Evolutionary conservation across 2,797 vertebrate species (phyloP).

Genomic region (Hemitrygon akajei): DNA sequence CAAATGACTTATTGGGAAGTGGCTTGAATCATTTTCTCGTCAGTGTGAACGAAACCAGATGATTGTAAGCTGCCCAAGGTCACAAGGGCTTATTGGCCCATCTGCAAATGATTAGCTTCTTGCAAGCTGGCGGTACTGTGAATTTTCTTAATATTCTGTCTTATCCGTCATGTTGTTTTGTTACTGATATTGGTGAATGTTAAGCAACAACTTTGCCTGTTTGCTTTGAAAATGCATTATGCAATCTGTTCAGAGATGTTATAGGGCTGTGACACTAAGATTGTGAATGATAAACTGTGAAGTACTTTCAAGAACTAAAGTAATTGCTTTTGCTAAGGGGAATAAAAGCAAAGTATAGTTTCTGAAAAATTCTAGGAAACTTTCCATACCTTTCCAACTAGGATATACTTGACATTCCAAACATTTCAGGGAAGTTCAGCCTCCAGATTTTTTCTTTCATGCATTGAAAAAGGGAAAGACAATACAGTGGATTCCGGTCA

Average conservation of each 20-base stretch:
- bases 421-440: neutral
- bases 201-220: neutral
- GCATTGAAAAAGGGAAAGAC: neutral
- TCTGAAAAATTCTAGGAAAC: neutral
- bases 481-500: too few species aligned
- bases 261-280: neutral
- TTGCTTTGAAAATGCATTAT: neutral
- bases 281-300: neutral
- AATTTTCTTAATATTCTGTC: slow-evolving; percentile 5
- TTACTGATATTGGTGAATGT: slow-evolving; percentile 8
- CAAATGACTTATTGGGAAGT: neutral
- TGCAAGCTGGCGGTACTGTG: neutral
- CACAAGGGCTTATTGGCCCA: slow-evolving; percentile 14
- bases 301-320: neutral
- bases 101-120: slow-evolving; percentile 32
- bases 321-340: neutral
- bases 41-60: slow-evolving; percentile 33
- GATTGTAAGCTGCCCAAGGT: neutral
- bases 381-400: neutral
- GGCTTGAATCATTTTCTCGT: slow-evolving; percentile 7
- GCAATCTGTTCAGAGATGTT: neutral
- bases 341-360: neutral
- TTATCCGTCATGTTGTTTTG: slow-evolving; percentile 10
- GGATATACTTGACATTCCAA: neutral
- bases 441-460: neutral